phyloP scores from a whole-genome alignment of 2,888 invertebrate species.

The Xylota sylvarum region DNA sequence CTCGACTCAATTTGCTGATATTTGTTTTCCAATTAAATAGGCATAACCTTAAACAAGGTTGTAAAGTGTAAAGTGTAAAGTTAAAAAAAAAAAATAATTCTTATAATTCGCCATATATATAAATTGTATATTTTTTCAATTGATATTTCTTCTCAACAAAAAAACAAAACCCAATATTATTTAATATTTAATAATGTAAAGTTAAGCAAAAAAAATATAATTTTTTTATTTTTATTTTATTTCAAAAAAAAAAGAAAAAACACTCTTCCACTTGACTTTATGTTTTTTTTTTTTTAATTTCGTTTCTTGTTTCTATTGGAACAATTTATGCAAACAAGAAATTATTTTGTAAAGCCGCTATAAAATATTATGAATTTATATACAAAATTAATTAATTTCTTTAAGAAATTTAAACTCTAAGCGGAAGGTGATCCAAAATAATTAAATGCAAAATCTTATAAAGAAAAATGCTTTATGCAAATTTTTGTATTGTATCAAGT shows the following conservation, averaged over 20 bases:
- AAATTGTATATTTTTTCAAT: conserved; percentile 39
- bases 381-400: conserved; percentile 18
- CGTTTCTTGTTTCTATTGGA: conserved; percentile 13
- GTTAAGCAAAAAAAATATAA: conserved; percentile 39
- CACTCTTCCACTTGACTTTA: conserved; percentile 50
- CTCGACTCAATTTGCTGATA: conserved; percentile 85
- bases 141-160: conserved; percentile 52
- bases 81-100: conserved; percentile 1
- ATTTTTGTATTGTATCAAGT: conserved; percentile 76
- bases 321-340: conserved; percentile 23
- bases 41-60: conserved; percentile 31
- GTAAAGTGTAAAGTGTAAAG: conserved; percentile 10
- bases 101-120: conserved; percentile 44
- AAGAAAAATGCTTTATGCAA: conserved; percentile 64
- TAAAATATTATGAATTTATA: conserved; percentile 29
- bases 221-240: conserved; percentile 59
- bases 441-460: conserved; percentile 30
- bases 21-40: conserved; percentile 77
- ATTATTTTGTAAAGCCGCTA: conserved; percentile 37
- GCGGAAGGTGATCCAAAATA: conserved; percentile 13
- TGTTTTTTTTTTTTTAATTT: conserved; percentile 22
- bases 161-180: conserved; percentile 50
- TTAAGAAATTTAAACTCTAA: conserved; percentile 23
- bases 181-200: conserved; percentile 57
- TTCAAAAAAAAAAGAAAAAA: conserved; percentile 20